Percentiles rank a stretch among this genome's conserved stretches.
These are phyloP conservation scores for Perccottus glenii DNA, from an alignment of 2,113 vertebrate species.

Conservation along the genomic window DNA sequence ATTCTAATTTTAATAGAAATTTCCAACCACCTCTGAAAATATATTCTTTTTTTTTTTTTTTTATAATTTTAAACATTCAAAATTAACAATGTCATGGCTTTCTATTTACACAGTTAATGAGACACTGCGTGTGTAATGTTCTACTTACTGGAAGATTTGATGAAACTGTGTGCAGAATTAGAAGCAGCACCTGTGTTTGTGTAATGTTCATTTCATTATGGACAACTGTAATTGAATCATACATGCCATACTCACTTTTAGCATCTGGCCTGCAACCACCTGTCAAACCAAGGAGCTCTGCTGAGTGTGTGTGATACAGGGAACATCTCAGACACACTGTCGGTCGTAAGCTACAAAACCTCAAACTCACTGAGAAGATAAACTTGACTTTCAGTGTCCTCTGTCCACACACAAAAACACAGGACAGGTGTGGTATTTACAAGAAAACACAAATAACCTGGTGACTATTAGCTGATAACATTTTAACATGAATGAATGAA, in stretches of 20 bases:
- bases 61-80: too few species aligned
- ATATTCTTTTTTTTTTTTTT: too few species aligned
- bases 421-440: too few species aligned
- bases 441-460: too few species aligned
- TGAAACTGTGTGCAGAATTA: neutral
- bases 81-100: too few species aligned
- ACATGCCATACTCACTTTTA: slow-evolving; percentile 15
- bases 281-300: neutral
- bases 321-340: neutral
- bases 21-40: too few species aligned
- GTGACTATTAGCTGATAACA: too few species aligned
- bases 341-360: neutral
- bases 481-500: too few species aligned
- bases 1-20: too few species aligned
- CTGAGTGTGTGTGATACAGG: neutral
- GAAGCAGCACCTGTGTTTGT: slow-evolving; percentile 9
- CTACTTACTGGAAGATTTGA: neutral
- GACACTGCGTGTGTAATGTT: neutral
- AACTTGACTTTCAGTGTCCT: neutral
- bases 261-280: neutral
- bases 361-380: neutral
- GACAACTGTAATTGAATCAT: slow-evolving; percentile 43
- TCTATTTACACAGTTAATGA: too few species aligned
- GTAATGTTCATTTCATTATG: slow-evolving; percentile 57
- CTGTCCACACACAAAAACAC: neutral